Percentiles rank a stretch among this genome's conserved stretches.
Conservation (phyloP, 1,140 invertebrate species). For the Subanguina moxae region DNA sequence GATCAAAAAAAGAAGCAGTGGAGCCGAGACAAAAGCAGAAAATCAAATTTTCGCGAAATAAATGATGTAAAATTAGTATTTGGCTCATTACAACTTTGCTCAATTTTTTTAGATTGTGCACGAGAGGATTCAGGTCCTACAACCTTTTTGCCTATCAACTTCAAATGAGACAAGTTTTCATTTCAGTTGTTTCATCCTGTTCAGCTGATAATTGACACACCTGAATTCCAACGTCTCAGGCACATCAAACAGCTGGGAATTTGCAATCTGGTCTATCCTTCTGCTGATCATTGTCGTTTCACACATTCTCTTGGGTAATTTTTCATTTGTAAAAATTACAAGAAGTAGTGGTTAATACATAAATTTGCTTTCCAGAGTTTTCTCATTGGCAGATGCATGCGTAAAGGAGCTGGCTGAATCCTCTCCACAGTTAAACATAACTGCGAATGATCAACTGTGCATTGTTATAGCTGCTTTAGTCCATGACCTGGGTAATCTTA, state of each 20-base stretch:
- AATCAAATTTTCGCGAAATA: not conserved
- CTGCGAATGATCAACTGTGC: slow-evolving; percentile 62
- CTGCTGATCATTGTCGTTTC: slow-evolving; percentile 66
- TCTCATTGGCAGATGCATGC: slow-evolving; percentile 13
- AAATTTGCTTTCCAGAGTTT: slow-evolving; percentile 39
- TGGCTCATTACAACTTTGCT: too few species aligned
- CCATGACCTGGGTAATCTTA: slow-evolving; percentile 64
- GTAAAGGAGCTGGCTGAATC: slow-evolving; percentile 10
- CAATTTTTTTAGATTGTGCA: not conserved
- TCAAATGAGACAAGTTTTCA: not conserved
- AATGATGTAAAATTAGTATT: not conserved
- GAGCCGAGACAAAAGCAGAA: not conserved
- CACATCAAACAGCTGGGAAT: slow-evolving; percentile 65
- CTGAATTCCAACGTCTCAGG: slow-evolving; percentile 67
- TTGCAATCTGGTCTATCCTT: slow-evolving; percentile 65
- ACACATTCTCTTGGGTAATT: slow-evolving; percentile 67
- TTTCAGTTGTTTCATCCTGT: slow-evolving; percentile 18
- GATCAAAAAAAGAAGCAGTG: not conserved
- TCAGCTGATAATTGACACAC: slow-evolving; percentile 65
- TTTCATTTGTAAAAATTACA: too few species aligned
- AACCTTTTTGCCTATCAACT: not conserved
- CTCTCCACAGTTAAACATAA: slow-evolving; percentile 61
- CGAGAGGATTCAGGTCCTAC: not conserved
- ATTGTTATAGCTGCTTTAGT: slow-evolving; percentile 68
- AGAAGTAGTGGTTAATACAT: too few species aligned